Evolutionary conservation across 2,113 vertebrate genomes (phyloP).

Genomic region (Ceratotherium simum): DNA sequence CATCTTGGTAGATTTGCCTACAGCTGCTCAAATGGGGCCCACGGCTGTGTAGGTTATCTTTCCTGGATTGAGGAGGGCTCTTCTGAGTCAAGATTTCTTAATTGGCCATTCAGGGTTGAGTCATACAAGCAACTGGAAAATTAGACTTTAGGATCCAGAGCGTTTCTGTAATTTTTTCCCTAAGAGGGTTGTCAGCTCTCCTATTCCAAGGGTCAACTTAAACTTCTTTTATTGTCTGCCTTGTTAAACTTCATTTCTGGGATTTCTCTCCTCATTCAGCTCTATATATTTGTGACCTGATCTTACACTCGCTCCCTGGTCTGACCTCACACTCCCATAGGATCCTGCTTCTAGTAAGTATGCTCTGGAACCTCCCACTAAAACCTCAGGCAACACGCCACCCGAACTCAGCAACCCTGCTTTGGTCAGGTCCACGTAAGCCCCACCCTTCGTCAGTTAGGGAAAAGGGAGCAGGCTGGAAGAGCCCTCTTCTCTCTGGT

Average conservation of each 20-base stretch:
- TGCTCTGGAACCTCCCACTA: background rate
- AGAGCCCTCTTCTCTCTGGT: background rate
- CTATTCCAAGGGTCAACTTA: background rate
- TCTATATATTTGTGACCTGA: background rate
- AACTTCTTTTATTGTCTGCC: background rate
- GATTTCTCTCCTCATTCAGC: background rate
- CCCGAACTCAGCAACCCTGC: background rate
- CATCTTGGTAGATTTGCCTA: background rate
- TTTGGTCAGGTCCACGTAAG: background rate
- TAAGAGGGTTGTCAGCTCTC: background rate
- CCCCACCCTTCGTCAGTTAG: background rate
- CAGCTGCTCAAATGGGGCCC: constrained; percentile 67
- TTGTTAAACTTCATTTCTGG: background rate
- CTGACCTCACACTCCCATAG: background rate
- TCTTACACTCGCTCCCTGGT: background rate
- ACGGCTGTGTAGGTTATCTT: constrained; percentile 53
- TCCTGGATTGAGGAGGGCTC: background rate
- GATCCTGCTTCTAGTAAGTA: background rate
- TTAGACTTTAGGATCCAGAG: background rate
- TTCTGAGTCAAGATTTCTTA: background rate
- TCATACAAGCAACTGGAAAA: background rate
- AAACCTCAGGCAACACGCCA: background rate
- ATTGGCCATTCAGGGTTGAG: background rate
- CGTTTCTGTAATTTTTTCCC: background rate
- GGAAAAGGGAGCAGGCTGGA: background rate